A percentile compares a stretch with the other conserved stretches of the same genome.
Evolutionary conservation across 2,113 vertebrate genomes (phyloP).

Genomic region (Pseudorhombus dupliciocellatus): DNA sequence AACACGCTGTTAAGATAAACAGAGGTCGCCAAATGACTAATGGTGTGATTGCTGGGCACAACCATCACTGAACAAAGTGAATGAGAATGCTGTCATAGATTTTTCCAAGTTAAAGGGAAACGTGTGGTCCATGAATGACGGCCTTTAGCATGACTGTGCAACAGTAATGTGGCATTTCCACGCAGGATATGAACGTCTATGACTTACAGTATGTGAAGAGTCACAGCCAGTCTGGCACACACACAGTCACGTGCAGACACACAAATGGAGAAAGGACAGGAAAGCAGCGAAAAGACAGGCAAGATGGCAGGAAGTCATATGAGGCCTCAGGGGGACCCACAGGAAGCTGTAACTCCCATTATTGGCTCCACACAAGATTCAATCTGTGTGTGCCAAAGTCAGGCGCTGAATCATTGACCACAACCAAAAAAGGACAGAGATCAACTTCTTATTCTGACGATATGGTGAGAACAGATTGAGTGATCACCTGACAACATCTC

Average conservation of each 20-base stretch:
- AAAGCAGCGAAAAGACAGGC: slow-evolving; percentile 66
- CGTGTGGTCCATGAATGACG: slow-evolving; percentile 46
- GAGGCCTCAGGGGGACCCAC: slow-evolving; percentile 54
- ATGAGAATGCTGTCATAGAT: too few relatives aligned
- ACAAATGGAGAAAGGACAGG: slow-evolving; percentile 43
- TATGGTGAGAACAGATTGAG: slow-evolving; percentile 9
- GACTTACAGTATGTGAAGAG: slow-evolving; percentile 35
- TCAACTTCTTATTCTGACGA: slow-evolving; percentile 3
- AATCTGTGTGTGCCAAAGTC: not conserved
- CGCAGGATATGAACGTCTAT: slow-evolving; percentile 30
- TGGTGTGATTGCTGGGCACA: too few relatives aligned
- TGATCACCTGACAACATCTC: slow-evolving; percentile 4
- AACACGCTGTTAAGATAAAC: too few relatives aligned
- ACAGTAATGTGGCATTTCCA: slow-evolving; percentile 32
- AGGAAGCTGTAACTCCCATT: slow-evolving; percentile 75
- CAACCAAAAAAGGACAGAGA: slow-evolving; percentile 18
- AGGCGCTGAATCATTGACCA: not conserved
- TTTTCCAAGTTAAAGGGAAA: not conserved
- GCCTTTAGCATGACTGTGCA: slow-evolving; percentile 6
- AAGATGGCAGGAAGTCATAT: slow-evolving; percentile 81
- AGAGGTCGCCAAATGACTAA: too few relatives aligned
- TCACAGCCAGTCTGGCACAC: not conserved
- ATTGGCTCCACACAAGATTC: slow-evolving; percentile 50
- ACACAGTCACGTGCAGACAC: not conserved
- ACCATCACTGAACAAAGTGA: too few relatives aligned